A percentile compares a stretch with the other conserved stretches of the same genome.
Conservation (phyloP, 2,113 vertebrate species). For the Acrocephalus arundinaceus region DNA sequence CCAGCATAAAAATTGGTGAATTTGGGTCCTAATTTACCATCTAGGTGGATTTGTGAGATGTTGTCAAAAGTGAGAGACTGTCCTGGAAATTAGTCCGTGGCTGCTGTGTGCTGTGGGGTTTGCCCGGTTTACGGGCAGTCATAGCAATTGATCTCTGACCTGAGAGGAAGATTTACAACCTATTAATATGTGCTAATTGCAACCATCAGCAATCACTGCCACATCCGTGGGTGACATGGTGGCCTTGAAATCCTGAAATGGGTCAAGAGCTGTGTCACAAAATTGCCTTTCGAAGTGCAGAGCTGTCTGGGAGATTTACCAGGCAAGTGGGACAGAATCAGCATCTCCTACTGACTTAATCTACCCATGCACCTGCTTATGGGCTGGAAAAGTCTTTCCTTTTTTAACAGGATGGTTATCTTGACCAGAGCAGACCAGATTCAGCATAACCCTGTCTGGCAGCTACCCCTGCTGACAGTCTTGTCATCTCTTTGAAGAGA, state of each 20-base stretch:
- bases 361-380: neutral
- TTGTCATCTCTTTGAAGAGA: neutral
- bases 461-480: neutral
- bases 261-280: neutral
- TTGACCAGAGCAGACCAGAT: neutral
- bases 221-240: neutral
- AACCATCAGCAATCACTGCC: neutral
- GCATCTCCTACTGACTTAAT: neutral
- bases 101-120: fast-evolving
- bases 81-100: neutral
- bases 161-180: neutral
- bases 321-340: neutral
- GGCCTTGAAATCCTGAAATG: neutral
- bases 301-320: neutral
- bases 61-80: neutral
- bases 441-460: neutral
- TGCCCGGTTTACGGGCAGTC: fast-evolving
- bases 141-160: neutral
- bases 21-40: neutral
- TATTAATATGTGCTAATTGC: neutral
- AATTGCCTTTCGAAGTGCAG: neutral
- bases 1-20: neutral
- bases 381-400: neutral
- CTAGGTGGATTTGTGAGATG: neutral
- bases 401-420: neutral